phyloP scores from a whole-genome alignment of 2,797 vertebrate genomes.

The Acanthis flammea region DNA sequence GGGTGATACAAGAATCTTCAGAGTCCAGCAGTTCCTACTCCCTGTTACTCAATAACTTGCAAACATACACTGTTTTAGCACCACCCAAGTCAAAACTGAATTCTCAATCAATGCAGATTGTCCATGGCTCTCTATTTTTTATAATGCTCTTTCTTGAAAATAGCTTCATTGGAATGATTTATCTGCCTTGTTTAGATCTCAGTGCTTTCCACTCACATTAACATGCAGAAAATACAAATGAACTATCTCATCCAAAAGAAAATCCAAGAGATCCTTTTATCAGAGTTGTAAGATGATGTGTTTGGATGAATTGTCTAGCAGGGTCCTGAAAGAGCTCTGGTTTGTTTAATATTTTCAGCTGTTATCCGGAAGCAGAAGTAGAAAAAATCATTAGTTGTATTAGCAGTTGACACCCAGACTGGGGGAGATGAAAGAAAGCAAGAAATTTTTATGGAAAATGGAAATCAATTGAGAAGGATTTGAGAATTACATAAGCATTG shows the following conservation, averaged over 20 bases:
- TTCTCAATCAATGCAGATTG: not conserved
- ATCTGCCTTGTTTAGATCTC: slow-evolving; percentile 19
- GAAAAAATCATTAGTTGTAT: slow-evolving; percentile 18
- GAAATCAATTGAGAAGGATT: not conserved
- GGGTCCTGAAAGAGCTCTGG: not conserved
- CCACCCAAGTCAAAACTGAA: slow-evolving; percentile 37
- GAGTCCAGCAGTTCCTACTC: not conserved
- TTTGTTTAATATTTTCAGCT: slow-evolving; percentile 38
- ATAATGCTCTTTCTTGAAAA: not conserved
- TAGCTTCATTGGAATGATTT: not conserved
- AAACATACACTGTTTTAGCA: not conserved
- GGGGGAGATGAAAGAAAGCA: not conserved
- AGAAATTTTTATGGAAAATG: not conserved
- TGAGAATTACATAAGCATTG: not conserved
- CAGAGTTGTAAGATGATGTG: slow-evolving; percentile 13
- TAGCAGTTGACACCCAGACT: not conserved
- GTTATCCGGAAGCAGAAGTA: slow-evolving; percentile 10
- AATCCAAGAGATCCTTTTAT: slow-evolving; percentile 33
- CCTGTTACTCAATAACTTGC: not conserved
- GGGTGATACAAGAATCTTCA: not conserved
- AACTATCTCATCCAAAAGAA: not conserved
- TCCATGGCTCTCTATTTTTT: slow-evolving; percentile 1
- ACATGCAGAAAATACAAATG: not conserved
- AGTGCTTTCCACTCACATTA: slow-evolving; percentile 4
- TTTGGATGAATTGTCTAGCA: not conserved